phyloP scores from a whole-genome alignment of 2,113 vertebrate genomes.

The Thunnus maccoyii region DNA sequence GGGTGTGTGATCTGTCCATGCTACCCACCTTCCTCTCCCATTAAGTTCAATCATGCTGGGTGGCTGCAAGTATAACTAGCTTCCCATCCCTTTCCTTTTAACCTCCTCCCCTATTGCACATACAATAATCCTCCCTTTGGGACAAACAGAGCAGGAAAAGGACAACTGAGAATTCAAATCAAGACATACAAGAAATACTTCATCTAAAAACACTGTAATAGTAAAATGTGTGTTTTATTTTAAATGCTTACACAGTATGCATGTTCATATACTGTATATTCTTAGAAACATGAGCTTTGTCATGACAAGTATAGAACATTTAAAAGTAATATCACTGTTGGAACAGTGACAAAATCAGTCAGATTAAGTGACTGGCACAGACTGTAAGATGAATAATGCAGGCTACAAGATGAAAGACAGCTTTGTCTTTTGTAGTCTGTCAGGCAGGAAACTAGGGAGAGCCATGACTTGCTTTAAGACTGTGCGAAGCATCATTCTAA shows the following conservation, averaged over 20 bases:
- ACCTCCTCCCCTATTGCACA: conserved; percentile 39
- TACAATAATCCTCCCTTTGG: conserved; percentile 40
- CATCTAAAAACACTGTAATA: background rate
- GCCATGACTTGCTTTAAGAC: conserved; percentile 56
- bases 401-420: conserved; percentile 68
- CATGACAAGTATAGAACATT: conserved; percentile 12
- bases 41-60: conserved; percentile 70
- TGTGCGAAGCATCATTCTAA: conserved; percentile 50
- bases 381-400: conserved; percentile 75
- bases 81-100: conserved; percentile 53
- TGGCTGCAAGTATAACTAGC: conserved; percentile 49
- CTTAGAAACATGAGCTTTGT: background rate
- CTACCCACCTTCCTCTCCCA: conserved; percentile 67
- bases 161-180: background rate
- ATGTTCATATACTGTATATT: conserved; percentile 20
- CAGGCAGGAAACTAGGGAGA: conserved; percentile 62
- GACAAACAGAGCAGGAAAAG: conserved; percentile 11
- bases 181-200: background rate
- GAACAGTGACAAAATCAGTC: conserved; percentile 71
- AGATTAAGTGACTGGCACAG: conserved; percentile 68
- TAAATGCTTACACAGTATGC: background rate
- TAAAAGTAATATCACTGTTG: conserved; percentile 50
- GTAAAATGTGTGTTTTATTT: background rate
- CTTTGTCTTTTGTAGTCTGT: conserved; percentile 75
- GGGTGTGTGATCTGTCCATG: conserved; percentile 60